Conservation (phyloP, 2,113 vertebrate genomes). For the Motacilla alba region DNA sequence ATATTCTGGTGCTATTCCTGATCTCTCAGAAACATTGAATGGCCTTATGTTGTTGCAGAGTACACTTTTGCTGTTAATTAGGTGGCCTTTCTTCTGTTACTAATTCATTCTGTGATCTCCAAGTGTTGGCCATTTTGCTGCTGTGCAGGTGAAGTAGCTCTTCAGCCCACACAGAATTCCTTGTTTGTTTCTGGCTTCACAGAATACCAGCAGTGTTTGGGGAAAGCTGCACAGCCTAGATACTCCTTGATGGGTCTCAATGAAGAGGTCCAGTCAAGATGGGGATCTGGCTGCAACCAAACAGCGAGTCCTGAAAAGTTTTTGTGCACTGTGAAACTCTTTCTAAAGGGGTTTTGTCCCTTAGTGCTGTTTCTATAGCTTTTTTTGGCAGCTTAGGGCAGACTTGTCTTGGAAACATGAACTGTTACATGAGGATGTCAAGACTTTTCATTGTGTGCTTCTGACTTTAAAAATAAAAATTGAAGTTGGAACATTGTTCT, state of each 20-base stretch:
- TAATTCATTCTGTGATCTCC: not conserved
- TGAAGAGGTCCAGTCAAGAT: not conserved
- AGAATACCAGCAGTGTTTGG: not conserved
- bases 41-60: not conserved
- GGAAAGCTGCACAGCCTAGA: not conserved
- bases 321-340: not conserved
- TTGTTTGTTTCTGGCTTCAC: not conserved
- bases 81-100: not conserved
- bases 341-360: not conserved
- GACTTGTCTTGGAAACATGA: not conserved
- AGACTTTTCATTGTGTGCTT: not conserved
- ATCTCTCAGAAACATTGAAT: not conserved
- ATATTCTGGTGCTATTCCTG: not conserved
- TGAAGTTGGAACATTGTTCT: not conserved
- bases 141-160: not conserved
- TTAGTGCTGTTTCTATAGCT: not conserved
- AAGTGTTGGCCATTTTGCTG: not conserved
- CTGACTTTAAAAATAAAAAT: not conserved
- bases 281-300: not conserved
- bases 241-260: not conserved
- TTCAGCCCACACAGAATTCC: not conserved
- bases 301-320: not conserved
- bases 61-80: not conserved
- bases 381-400: not conserved
- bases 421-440: accelerated